These are phyloP conservation scores for Datnioides undecimradiatus DNA, from an alignment of 2,113 vertebrate species.

Conservation along the genomic window DNA sequence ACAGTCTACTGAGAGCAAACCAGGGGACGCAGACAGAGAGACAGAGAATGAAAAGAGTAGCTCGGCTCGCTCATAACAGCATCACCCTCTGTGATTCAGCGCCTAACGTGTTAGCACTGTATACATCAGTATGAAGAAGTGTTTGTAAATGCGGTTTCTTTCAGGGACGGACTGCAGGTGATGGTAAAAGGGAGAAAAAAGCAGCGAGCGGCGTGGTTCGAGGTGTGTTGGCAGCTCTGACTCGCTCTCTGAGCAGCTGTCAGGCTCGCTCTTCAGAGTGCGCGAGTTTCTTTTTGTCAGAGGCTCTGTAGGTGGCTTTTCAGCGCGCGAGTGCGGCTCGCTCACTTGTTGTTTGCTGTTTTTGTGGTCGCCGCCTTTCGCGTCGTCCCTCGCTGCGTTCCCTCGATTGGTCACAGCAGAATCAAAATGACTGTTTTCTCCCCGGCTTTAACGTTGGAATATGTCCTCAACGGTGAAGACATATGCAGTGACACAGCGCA, in stretches of 20 bases:
- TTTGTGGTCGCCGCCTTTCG: conserved; percentile 36
- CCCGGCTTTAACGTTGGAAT: not conserved
- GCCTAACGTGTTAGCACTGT: conserved; percentile 27
- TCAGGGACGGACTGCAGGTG: conserved; percentile 17
- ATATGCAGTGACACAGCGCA: too few species aligned
- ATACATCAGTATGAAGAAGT: conserved; percentile 38
- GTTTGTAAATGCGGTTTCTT: conserved; percentile 40
- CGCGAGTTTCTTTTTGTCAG: conserved; percentile 26
- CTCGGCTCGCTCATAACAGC: conserved; percentile 13
- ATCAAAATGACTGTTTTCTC: not conserved
- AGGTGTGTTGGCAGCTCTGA: conserved; percentile 22
- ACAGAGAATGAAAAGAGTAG: conserved; percentile 41
- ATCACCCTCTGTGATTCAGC: conserved; percentile 39
- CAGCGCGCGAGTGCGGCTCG: not conserved
- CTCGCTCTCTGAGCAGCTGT: conserved; percentile 24
- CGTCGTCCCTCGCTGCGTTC: conserved; percentile 11
- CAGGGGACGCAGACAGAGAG: conserved; percentile 64
- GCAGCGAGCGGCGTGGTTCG: not conserved
- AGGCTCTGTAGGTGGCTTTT: conserved; percentile 15
- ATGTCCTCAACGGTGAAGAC: not conserved
- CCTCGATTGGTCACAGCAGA: conserved; percentile 14
- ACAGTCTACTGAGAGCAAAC: conserved; percentile 77
- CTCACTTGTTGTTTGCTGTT: conserved; percentile 26
- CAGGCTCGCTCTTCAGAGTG: not conserved
- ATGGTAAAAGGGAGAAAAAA: not conserved